These are phyloP conservation scores for Drosophila bocki DNA, from an alignment of 1,140 invertebrate species.

Conservation along the genomic window DNA sequence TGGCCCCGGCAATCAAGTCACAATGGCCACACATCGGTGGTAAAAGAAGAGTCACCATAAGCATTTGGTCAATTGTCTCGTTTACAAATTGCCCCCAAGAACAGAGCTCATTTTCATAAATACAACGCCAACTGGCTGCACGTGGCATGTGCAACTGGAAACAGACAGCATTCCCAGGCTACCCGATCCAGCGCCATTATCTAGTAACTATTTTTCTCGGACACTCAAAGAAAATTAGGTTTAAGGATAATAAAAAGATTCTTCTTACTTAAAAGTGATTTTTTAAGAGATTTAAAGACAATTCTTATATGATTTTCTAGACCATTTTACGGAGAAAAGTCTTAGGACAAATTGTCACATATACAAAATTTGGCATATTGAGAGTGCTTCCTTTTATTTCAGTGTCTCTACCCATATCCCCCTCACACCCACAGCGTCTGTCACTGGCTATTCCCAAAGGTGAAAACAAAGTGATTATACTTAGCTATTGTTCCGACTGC, in stretches of 20 bases:
- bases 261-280: neutral
- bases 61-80: conserved; percentile 79
- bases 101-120: conserved; percentile 79
- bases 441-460: conserved; percentile 80
- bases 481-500: conserved; percentile 77
- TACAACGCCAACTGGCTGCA: conserved; percentile 50
- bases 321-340: no score
- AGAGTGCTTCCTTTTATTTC: neutral
- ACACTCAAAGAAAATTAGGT: neutral
- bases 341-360: neutral
- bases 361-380: neutral
- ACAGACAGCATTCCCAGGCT: conserved; percentile 12
- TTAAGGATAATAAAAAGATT: neutral
- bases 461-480: conserved; percentile 84
- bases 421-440: conserved; percentile 56
- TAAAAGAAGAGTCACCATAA: conserved; percentile 14
- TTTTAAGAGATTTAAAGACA: neutral
- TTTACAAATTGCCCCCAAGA: conserved; percentile 70
- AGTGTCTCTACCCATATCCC: conserved; percentile 2
- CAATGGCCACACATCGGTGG: conserved; percentile 22
- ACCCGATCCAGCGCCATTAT: conserved; percentile 30
- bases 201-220: conserved; percentile 36
- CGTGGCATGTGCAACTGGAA: conserved; percentile 34
- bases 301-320: neutral
- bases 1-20: conserved; percentile 53